These are phyloP conservation scores for Uromys caudimaculatus DNA, from an alignment of 2,797 vertebrate species.

Conservation along the genomic window DNA sequence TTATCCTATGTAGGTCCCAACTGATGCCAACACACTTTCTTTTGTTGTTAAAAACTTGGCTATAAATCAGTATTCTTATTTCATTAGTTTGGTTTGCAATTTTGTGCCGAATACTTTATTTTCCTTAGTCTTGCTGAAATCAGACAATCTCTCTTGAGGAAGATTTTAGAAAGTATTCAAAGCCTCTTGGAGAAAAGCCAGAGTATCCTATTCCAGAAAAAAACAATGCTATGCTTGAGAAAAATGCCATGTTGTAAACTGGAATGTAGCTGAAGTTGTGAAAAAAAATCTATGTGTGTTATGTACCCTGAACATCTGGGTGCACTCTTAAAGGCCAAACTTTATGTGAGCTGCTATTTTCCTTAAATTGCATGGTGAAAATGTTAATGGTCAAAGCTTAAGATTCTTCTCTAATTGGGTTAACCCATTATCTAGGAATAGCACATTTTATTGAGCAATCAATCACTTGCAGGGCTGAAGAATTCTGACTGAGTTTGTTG, in stretches of 20 bases:
- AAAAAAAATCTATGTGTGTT: conserved; percentile 47
- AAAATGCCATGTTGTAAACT: neutral
- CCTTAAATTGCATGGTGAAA: conserved; percentile 8
- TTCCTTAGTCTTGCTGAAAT: conserved; percentile 63
- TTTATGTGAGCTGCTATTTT: conserved; percentile 36
- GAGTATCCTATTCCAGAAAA: neutral
- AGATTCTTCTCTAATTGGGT: neutral
- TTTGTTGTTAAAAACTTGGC: conserved; percentile 39
- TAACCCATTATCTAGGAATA: conserved; percentile 13
- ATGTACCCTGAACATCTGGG: neutral
- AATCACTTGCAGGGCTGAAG: neutral
- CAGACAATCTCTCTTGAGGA: conserved; percentile 59
- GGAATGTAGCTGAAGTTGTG: neutral
- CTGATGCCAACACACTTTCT: neutral
- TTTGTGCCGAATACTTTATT: conserved; percentile 64
- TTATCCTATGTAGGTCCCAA: neutral
- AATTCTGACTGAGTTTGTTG: conserved; percentile 71
- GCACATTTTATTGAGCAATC: neutral
- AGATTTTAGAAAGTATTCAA: conserved; percentile 71
- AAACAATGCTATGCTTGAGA: conserved; percentile 39
- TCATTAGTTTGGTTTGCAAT: conserved; percentile 70
- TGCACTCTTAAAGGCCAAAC: conserved; percentile 46
- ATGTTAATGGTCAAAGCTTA: conserved; percentile 28
- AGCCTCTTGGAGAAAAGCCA: conserved; percentile 58
- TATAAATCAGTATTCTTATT: conserved; percentile 1